These are phyloP conservation scores for Brachypterus glaber DNA, from an alignment of 2,888 invertebrate genomes.

Conservation along the genomic window DNA sequence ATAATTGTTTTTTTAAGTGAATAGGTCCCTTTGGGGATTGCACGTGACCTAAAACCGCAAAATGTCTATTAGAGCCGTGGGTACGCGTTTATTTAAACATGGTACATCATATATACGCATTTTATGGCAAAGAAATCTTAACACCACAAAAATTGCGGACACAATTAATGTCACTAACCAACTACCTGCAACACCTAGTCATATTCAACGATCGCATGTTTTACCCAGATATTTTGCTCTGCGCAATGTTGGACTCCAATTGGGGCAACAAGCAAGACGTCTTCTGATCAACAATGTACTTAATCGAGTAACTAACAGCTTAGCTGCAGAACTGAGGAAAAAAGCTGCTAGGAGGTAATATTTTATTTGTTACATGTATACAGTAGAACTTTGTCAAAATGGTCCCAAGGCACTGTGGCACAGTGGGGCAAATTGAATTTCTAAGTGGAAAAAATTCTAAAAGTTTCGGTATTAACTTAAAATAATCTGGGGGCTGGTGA, in stretches of 20 bases:
- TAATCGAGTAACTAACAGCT: conserved; percentile 56
- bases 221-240: conserved; percentile 33
- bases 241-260: conserved; percentile 43
- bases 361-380: neutral
- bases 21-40: conserved; percentile 1
- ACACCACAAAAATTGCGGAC: conserved; percentile 39
- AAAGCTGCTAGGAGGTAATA: conserved; percentile 50
- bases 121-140: conserved; percentile 44
- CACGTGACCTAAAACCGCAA: conserved; percentile 19
- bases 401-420: neutral
- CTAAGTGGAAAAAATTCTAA: too few relatives aligned
- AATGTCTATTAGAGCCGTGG: conserved; percentile 50
- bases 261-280: conserved; percentile 54
- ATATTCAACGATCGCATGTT: conserved; percentile 21
- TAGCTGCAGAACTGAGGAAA: conserved; percentile 53
- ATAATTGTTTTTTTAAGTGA: neutral
- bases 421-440: neutral
- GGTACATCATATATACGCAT: conserved; percentile 48
- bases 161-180: conserved; percentile 31
- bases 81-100: conserved; percentile 49
- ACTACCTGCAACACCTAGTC: conserved; percentile 21
- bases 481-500: too few relatives aligned
- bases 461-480: too few relatives aligned
- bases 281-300: conserved; percentile 61
- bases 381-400: neutral